A percentile compares a stretch with the other conserved stretches of the same genome.
Evolutionary conservation across 1,140 invertebrate genomes (phyloP).

Genomic region (Achatina immaculata): DNA sequence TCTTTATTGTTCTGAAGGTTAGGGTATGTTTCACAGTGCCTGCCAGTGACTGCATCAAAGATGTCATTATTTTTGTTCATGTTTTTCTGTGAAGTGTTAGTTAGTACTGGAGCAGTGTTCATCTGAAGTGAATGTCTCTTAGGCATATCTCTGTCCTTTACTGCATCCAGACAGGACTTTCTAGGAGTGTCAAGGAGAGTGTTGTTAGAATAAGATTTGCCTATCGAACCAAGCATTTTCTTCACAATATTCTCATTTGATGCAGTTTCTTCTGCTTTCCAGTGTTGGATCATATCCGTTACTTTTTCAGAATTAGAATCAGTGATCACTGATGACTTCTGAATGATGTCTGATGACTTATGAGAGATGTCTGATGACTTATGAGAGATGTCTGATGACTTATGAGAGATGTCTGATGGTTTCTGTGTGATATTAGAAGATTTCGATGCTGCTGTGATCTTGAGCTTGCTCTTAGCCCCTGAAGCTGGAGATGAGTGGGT

Average conservation of each 20-base stretch:
- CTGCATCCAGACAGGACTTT: not conserved
- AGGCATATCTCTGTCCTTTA: not conserved
- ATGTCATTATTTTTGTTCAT: no score
- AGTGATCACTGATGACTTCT: not conserved
- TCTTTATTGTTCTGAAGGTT: no score
- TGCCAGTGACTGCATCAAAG: not conserved
- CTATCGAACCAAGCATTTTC: slow-evolving; percentile 15
- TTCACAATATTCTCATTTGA: not conserved
- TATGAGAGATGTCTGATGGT: no score
- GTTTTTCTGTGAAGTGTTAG: not conserved
- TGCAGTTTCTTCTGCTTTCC: not conserved
- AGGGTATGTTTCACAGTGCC: no score
- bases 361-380: no score
- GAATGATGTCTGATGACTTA: no score
- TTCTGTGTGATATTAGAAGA: no score
- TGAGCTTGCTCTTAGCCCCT: no score
- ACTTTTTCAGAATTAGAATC: not conserved
- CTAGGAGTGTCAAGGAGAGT: not conserved
- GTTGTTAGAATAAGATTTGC: not conserved
- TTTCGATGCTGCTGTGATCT: no score
- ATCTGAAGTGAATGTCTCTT: slow-evolving; percentile 21
- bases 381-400: no score
- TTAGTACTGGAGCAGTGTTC: not conserved
- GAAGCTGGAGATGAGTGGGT: no score
- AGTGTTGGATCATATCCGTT: not conserved